Evolutionary conservation across 2,113 vertebrate species (phyloP).

Genomic region (Cygnus atratus): DNA sequence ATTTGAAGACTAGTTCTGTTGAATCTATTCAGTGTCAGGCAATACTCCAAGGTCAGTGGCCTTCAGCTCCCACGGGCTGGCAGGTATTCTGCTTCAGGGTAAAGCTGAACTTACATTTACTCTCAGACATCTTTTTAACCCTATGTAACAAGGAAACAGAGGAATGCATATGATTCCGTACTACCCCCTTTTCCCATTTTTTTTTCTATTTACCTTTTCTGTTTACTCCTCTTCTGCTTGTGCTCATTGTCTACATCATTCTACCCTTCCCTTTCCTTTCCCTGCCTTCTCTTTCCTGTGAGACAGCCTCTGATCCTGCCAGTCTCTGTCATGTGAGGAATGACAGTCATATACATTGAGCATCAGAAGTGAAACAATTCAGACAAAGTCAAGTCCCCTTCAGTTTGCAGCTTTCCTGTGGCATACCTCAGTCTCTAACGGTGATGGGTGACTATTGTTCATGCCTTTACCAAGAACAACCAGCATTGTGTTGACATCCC

Average conservation of each 20-base stretch:
- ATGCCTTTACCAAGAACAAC: fast-evolving
- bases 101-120: not conserved
- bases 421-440: not conserved
- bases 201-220: not conserved
- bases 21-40: not conserved
- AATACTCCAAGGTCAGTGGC: not conserved
- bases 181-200: fast-evolving
- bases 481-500: not conserved
- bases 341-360: not conserved
- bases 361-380: not conserved
- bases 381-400: not conserved
- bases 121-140: not conserved
- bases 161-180: not conserved
- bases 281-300: not conserved
- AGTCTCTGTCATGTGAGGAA: not conserved
- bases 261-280: not conserved
- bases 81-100: not conserved
- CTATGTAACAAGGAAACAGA: not conserved
- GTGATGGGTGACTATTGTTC: fast-evolving
- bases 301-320: not conserved
- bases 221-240: not conserved
- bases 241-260: not conserved
- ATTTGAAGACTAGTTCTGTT: not conserved
- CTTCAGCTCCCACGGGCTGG: not conserved
- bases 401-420: not conserved